Evolutionary conservation across 1,140 invertebrate genomes (phyloP), one percentile per base, ranked within the genome.

Genomic region (Stegodyphus mimosarum): DNA sequence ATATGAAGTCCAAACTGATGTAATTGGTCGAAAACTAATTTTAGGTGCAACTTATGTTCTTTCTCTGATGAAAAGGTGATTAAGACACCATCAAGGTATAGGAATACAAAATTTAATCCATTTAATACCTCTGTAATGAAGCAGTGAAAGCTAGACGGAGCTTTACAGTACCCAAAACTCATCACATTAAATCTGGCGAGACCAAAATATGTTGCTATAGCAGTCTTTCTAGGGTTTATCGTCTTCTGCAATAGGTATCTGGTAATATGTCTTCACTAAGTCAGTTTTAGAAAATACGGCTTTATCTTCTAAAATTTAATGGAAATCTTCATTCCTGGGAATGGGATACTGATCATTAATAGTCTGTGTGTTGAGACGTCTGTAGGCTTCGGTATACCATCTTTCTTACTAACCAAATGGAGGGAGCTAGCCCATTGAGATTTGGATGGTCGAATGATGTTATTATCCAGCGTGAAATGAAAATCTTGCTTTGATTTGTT

Each of bases 361-460:
- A 18, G 87, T 87, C 17, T 53, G 15, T 6, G 64, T 48, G 51
- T 87, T 87, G 6, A 87, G 55, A 9, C 5, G 48, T 52, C 87
- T 6, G 63, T 87, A 87, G 51, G 87, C 87, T 63, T 69, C 87
- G 17, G 18, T 0, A 84, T 85, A 1, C 90, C 90, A 81, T 93
- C 90, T 52, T 91, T 91, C 83, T 93, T 94, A 83, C 89, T 87
- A 0, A 92, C 90, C 11, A 93, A 73, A 0, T 93, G 90, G 0
- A 92, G 86, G 1, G 91, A 92, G 0, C 90, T 89, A 6, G 89
- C 88, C 90, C 92, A 93, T 0, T 90, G 87, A 13, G 89, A 90
- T 0, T 88, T 87, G 7, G 90, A 90, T 0, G 90, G 90, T 86
- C 90, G 89, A 0, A 92, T 90, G 0, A 94, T 94, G 4, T 88